These are phyloP conservation scores for Neria commutata DNA, from an alignment of 2,888 invertebrate genomes.

Conservation along the genomic window DNA sequence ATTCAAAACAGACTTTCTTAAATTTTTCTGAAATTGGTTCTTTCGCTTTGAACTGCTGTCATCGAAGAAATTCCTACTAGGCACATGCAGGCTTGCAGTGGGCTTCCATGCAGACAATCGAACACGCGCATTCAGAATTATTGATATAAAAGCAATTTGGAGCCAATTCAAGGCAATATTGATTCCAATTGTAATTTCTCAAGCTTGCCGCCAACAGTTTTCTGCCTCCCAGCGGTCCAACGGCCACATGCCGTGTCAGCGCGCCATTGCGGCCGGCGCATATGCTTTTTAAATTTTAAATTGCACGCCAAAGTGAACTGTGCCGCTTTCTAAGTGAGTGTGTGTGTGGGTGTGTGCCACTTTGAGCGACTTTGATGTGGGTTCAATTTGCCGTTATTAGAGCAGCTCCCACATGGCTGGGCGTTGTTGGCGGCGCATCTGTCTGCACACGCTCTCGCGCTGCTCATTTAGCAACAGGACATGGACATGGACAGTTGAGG, in stretches of 20 bases:
- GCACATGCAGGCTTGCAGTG: too few species aligned
- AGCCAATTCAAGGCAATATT: conserved; percentile 37
- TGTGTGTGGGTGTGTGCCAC: neutral
- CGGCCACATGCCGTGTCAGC: neutral
- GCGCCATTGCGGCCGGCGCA: neutral
- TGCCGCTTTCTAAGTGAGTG: neutral
- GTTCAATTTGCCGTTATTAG: conserved; percentile 14
- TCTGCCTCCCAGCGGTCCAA: neutral
- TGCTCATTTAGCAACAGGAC: too few species aligned
- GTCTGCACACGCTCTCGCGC: too few species aligned
- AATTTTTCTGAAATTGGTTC: too few species aligned
- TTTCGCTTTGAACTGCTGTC: too few species aligned
- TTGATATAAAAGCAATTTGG: conserved; percentile 39
- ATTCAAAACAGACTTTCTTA: too few species aligned
- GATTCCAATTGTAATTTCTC: conserved; percentile 24
- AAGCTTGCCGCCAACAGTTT: neutral
- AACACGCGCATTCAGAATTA: conserved; percentile 22
- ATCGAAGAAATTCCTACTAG: too few species aligned
- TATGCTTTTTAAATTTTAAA: conserved; percentile 2
- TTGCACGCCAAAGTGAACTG: neutral
- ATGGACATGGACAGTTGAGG: too few species aligned
- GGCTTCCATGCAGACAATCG: neutral
- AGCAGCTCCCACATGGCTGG: neutral
- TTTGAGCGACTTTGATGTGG: conserved; percentile 14
- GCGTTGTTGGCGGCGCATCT: neutral